Evolutionary conservation across 2,797 vertebrate species (phyloP), one percentile per base, ranked within the genome.

Genomic region (Malacoctenus gilli): DNA sequence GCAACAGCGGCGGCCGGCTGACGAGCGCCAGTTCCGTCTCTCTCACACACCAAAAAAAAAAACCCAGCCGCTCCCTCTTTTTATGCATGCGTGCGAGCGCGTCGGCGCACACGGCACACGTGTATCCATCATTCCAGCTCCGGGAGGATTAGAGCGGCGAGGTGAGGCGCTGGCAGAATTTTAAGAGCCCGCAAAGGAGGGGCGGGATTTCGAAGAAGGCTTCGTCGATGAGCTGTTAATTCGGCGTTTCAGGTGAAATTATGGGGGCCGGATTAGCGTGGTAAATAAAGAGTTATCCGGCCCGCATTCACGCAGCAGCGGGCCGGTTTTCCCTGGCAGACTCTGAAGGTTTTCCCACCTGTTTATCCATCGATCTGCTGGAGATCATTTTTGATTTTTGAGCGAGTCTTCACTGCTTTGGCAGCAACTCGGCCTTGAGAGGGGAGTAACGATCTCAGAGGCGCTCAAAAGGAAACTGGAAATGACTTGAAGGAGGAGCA

Each of bases 101-200:
- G 49, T 49, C 18, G 52, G 65, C 43, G 31, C 37, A 43, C 53
- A 5, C n/a, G 8, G 32, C 59, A 41, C 36, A 34, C 53, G 39
- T 53, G 61, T 57, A 62, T 79, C 62, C 74, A 72, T 74, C 72
- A 84, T 77, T 73, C 69, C 79, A 82, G 70, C 68, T 68, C 54
- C 62, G 64, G 77, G 72, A 74, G 79, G 84, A 87, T 85, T 83
- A 85, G 56, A 44, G 1, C 37, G 53, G 74, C 65, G 82, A 87
- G 79, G 85, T 86, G 86, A 85, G 62, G 68, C 75, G 56, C 61
- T 37, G 49, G 54, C 64, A 60, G 73, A 86, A 82, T 82, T 75
- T 83, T 72, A 79, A 82, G 47, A 72, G 46, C 54, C 52, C 2
- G n/a, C 2, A 15, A 44, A 55, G 73, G 80, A 72, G 61, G 77